Evolutionary conservation across 2,888 invertebrate species (phyloP), one percentile per base, ranked within the genome.

Genomic region (Piscicola geometra): DNA sequence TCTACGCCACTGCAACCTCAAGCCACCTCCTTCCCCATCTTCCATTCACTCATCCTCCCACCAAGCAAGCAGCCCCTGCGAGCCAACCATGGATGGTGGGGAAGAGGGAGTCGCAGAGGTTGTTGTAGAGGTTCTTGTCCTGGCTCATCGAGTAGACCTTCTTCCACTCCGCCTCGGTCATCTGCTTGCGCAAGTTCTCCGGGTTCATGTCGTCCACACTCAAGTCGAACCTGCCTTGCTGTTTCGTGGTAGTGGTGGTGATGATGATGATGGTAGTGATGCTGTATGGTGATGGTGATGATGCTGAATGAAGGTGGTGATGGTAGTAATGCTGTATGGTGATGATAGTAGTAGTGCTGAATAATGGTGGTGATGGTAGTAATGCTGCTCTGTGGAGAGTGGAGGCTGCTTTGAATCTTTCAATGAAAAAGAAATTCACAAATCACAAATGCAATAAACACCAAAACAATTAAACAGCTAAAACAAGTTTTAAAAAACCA

Each of bases 61-160:
- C n/a, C n/a, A n/a, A n/a, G n/a, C n/a, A n/a, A n/a, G n/a, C n/a
- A n/a, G n/a, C n/a, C n/a, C n/a, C 21, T 47, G 21, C 30, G 32
- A 2, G 3, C 80, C 80, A 82, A 85, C 88, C 99, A 83, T 97
- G 95, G 80, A 99, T 91, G 64, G 96, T 92, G 0, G 99, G 97
- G 83, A 99, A 99, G 68, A 99, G 88, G 82, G 94, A 92, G 74
- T 90, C 89, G 67, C 94, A 93, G 75, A 99, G 87, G 85, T 99
- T 95, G 80, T 90, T 89, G 85, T 94, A 95, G 0, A 99, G 87
- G 80, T 88, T 86, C 85, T 92, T 92, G 84, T 99, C 99, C 75
- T 91, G 90, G n/a, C 93, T 93, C 97, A 98, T 98, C 82, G 94
- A 93, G 82, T 94, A 95, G 76, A 98, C 91, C 86, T 93, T 93